phyloP scores from a whole-genome alignment of 2,113 vertebrate genomes.

The Limanda limanda region DNA sequence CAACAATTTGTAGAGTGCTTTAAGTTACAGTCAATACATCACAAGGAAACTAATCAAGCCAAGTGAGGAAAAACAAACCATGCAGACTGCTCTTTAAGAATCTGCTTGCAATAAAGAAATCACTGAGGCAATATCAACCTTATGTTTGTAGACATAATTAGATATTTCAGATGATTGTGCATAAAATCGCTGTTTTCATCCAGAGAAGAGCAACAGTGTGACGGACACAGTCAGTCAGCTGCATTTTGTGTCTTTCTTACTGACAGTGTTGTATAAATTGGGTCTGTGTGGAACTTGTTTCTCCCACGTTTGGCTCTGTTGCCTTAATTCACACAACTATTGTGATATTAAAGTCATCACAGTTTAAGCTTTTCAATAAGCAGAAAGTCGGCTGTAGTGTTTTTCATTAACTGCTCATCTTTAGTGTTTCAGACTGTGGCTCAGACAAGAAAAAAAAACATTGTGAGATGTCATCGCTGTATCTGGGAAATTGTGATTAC shows the following conservation, averaged over 20 bases:
- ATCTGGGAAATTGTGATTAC: too few species aligned
- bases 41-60: not conserved
- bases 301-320: not conserved
- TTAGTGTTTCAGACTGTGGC: too few species aligned
- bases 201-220: not conserved
- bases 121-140: too few species aligned
- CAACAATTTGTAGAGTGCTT: not conserved
- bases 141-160: too few species aligned
- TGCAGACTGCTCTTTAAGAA: not conserved
- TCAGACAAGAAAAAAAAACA: too few species aligned
- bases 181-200: too few species aligned
- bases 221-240: not conserved
- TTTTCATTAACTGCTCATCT: too few species aligned
- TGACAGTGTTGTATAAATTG: not conserved
- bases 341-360: not conserved
- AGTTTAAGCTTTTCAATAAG: too few species aligned
- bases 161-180: too few species aligned
- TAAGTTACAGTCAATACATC: not conserved
- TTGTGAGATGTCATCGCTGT: too few species aligned
- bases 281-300: not conserved
- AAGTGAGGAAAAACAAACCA: not conserved
- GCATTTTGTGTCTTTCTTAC: not conserved
- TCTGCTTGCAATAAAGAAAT: constrained; percentile 1
- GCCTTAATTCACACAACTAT: not conserved
- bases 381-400: too few species aligned